Evolutionary conservation across 2,113 vertebrate species (phyloP).

Genomic region (Apistogramma diplotaenia): DNA sequence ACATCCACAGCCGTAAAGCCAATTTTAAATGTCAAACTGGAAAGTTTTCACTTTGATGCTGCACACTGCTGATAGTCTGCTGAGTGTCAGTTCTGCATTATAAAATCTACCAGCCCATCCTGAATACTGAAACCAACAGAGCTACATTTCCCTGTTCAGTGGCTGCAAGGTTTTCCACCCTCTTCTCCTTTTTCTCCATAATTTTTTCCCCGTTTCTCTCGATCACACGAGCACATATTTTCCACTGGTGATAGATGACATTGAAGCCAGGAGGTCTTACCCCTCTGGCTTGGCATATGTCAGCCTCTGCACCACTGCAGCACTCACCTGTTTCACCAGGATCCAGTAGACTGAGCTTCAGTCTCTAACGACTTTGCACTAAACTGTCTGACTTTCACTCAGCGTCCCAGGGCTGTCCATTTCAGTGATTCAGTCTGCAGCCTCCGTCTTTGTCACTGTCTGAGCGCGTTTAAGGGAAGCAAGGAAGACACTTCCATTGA

Average conservation of each 20-base stretch:
- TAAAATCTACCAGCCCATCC: not conserved
- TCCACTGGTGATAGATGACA: slow-evolving; percentile 62
- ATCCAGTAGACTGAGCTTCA: not conserved
- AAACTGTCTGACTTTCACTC: slow-evolving; percentile 55
- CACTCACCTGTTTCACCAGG: slow-evolving; percentile 38
- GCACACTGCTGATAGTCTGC: not conserved
- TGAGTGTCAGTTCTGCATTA: not conserved
- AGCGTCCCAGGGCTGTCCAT: slow-evolving; percentile 44
- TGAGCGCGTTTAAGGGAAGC: slow-evolving; percentile 49
- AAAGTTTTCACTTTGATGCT: not conserved
- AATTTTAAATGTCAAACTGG: not conserved
- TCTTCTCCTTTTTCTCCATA: not conserved
- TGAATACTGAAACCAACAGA: slow-evolving; percentile 1
- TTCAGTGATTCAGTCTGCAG: slow-evolving; percentile 50
- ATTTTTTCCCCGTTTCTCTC: slow-evolving; percentile 8
- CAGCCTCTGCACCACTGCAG: slow-evolving; percentile 45
- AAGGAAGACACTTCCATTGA: slow-evolving; percentile 51
- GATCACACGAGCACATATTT: not conserved
- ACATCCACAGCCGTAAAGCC: not conserved
- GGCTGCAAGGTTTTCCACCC: not conserved
- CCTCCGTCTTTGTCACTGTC: slow-evolving; percentile 62
- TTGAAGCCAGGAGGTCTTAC: slow-evolving; percentile 46
- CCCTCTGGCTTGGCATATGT: slow-evolving; percentile 26
- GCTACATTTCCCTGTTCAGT: not conserved
- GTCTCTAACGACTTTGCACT: slow-evolving; percentile 25